Evolutionary conservation across 1,140 invertebrate species (phyloP).

Genomic region (Drosophila lini): DNA sequence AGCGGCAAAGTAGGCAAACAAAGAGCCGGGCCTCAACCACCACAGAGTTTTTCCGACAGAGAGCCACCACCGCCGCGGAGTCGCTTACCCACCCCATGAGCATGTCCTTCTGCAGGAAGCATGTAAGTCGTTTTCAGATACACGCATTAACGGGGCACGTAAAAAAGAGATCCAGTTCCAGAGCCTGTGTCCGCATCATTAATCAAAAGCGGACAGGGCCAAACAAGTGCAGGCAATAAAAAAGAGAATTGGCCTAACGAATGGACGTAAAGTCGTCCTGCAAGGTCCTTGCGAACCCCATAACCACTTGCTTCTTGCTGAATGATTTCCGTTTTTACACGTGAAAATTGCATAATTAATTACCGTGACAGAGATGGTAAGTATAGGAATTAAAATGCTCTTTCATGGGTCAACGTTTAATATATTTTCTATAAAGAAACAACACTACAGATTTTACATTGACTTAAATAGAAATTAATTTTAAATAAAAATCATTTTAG

Average conservation of each 20-base stretch:
- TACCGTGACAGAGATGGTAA: slow-evolving; percentile 44
- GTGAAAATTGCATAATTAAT: slow-evolving; percentile 77
- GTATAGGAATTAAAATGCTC: slow-evolving; percentile 20
- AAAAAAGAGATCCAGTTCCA: slow-evolving; percentile 42
- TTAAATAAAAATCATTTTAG: too few species aligned
- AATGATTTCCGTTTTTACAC: slow-evolving; percentile 36
- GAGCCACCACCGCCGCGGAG: slow-evolving; percentile 18
- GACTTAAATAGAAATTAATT: too few species aligned
- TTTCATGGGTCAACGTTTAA: not conserved
- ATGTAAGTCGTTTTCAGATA: slow-evolving; percentile 59
- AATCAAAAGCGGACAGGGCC: slow-evolving; percentile 63
- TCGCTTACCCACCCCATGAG: slow-evolving; percentile 18
- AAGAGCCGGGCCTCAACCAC: slow-evolving; percentile 36
- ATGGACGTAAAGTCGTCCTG: slow-evolving; percentile 26
- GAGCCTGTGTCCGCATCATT: slow-evolving; percentile 54
- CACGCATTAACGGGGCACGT: slow-evolving; percentile 53
- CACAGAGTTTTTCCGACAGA: slow-evolving; percentile 29
- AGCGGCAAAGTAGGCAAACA: slow-evolving; percentile 66
- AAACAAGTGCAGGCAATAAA: slow-evolving; percentile 47
- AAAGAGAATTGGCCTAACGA: slow-evolving; percentile 21
- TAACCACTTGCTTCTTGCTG: slow-evolving; percentile 8
- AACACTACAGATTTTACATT: too few species aligned
- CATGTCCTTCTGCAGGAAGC: slow-evolving; percentile 16
- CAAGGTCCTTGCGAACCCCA: slow-evolving; percentile 19
- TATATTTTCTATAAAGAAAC: too few species aligned